Conservation (phyloP, 2,113 vertebrate species). For the Eonycteris spelaea region DNA sequence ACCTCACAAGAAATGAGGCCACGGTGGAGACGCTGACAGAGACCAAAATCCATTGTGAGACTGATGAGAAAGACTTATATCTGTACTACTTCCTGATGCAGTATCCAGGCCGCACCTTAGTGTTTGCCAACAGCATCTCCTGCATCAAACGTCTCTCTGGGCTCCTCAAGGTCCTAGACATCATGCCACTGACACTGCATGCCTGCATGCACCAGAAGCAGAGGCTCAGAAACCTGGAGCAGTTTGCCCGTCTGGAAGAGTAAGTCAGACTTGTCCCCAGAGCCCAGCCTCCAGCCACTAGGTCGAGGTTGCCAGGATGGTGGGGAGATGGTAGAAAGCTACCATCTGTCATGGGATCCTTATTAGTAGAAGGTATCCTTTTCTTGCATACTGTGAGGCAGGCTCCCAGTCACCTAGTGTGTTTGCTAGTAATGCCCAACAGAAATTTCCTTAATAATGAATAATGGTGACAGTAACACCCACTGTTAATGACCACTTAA, state of each 20-base stretch:
- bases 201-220: constrained; percentile 99
- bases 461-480: background rate
- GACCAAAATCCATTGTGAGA: constrained; percentile 93
- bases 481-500: background rate
- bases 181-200: constrained; percentile 90
- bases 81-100: constrained; percentile 97
- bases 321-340: background rate
- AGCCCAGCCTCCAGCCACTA: background rate
- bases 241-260: constrained; percentile 93
- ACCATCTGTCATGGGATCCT: background rate
- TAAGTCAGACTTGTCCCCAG: constrained; percentile 74
- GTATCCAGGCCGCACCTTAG: constrained; percentile 94
- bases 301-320: background rate
- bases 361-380: background rate
- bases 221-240: constrained; percentile 95
- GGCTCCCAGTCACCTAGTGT: background rate
- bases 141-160: constrained; percentile 95
- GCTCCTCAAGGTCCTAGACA: constrained; percentile 92
- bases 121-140: constrained; percentile 98
- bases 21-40: constrained; percentile 95
- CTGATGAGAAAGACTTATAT: constrained; percentile 94
- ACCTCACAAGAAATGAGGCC: constrained; percentile 94
- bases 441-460: background rate
- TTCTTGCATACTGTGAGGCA: background rate
- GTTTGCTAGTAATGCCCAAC: background rate